Evolutionary conservation across 2,888 invertebrate species (phyloP).

Genomic region (Ramazzottius varieornatus): DNA sequence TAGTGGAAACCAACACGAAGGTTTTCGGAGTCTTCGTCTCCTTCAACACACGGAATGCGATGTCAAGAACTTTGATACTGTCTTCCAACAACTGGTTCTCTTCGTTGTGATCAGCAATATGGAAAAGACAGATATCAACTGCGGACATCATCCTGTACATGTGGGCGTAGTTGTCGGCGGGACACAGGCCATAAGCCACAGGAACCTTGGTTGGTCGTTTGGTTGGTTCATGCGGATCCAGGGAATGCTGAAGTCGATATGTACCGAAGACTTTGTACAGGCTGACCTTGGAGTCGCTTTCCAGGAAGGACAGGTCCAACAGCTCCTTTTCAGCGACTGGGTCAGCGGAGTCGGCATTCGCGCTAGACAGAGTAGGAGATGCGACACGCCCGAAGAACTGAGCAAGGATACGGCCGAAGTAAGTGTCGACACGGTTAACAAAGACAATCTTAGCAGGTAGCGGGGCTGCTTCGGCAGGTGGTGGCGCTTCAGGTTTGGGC

Average conservation of each 20-base stretch:
- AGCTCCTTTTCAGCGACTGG: background rate
- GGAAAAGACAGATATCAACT: background rate
- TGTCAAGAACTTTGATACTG: background rate
- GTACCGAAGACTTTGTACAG: background rate
- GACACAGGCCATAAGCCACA: background rate
- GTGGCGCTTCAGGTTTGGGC: too few relatives aligned
- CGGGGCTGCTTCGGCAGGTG: too few relatives aligned
- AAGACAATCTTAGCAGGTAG: background rate
- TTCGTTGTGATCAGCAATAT: background rate
- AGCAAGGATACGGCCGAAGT: background rate
- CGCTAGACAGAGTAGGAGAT: too few relatives aligned
- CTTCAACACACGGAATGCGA: background rate
- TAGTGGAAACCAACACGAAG: background rate
- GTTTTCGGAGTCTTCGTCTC: background rate
- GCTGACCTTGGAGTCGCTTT: background rate
- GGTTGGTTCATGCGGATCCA: background rate
- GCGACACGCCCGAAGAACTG: too few relatives aligned
- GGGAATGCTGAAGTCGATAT: background rate
- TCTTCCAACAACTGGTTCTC: background rate
- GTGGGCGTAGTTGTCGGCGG: background rate
- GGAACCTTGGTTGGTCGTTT: background rate
- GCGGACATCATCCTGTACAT: background rate
- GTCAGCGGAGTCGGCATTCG: background rate
- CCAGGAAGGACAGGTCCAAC: background rate
- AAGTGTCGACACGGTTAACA: background rate